Percentiles rank a stretch among this genome's conserved stretches.
Evolutionary conservation across 2,888 invertebrate genomes (phyloP).

Genomic region (Drosophila pegasa): DNA sequence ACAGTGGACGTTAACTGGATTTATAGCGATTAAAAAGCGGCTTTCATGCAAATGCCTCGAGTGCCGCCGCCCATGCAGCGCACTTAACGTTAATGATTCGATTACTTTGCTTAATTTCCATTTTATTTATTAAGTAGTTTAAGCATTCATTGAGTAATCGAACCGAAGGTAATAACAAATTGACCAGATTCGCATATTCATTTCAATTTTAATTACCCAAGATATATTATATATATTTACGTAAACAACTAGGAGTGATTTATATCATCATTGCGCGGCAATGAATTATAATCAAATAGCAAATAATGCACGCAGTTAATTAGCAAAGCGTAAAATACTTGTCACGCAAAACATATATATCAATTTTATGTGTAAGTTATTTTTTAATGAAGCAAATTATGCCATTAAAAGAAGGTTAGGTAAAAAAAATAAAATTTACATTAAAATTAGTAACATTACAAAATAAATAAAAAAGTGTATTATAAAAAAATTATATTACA

Average conservation of each 20-base stretch:
- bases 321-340: background rate
- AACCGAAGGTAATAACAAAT: background rate
- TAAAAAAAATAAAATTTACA: background rate
- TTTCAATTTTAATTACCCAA: background rate
- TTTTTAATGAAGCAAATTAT: background rate
- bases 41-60: constrained; percentile 14
- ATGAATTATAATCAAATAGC: background rate
- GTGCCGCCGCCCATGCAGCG: background rate
- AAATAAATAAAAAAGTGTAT: no score
- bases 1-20: constrained; percentile 51
- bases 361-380: background rate
- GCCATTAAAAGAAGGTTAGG: background rate
- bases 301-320: background rate
- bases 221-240: background rate
- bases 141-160: background rate
- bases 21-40: constrained; percentile 52
- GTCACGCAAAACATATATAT: constrained; percentile 1
- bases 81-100: background rate
- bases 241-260: background rate
- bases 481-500: no score
- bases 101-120: background rate
- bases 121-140: background rate
- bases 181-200: background rate
- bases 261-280: background rate
- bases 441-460: no score